Conservation (phyloP, 2,113 vertebrate species). For the Pionites leucogaster region DNA sequence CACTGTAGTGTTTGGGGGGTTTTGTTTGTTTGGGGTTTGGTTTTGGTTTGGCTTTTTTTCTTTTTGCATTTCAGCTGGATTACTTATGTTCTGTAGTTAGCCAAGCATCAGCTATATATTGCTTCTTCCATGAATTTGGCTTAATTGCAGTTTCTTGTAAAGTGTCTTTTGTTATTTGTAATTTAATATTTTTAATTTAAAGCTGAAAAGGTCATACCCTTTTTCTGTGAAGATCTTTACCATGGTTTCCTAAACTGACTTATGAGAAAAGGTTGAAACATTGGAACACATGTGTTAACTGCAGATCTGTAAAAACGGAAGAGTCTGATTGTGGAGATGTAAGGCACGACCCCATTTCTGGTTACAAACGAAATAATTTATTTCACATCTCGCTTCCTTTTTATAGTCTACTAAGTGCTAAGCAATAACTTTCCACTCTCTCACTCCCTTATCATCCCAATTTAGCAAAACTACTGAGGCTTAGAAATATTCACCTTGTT, state of each 20-base stretch:
- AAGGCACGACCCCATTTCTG: too few relatives aligned
- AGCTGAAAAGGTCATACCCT: background rate
- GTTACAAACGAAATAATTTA: too few relatives aligned
- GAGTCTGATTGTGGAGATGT: background rate
- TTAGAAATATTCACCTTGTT: too few relatives aligned
- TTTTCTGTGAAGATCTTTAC: background rate
- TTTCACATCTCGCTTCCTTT: too few relatives aligned
- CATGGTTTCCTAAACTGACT: background rate
- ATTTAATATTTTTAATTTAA: background rate
- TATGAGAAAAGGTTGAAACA: background rate
- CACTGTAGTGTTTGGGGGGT: background rate
- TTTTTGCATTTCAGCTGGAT: background rate
- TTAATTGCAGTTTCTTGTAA: background rate
- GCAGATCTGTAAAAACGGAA: background rate
- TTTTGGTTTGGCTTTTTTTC: background rate
- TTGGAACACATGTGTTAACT: background rate
- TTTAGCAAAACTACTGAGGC: too few relatives aligned
- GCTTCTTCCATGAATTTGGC: background rate
- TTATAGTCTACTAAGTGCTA: too few relatives aligned
- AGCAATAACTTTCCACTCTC: too few relatives aligned
- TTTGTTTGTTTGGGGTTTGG: too few relatives aligned
- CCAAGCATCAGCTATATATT: background rate
- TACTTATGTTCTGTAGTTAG: background rate
- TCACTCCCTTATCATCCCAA: too few relatives aligned
- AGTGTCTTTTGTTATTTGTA: background rate